Evolutionary conservation across 2,797 vertebrate genomes (phyloP), one percentile per base, ranked within the genome.

Genomic region (Neomorphus geoffroyi): DNA sequence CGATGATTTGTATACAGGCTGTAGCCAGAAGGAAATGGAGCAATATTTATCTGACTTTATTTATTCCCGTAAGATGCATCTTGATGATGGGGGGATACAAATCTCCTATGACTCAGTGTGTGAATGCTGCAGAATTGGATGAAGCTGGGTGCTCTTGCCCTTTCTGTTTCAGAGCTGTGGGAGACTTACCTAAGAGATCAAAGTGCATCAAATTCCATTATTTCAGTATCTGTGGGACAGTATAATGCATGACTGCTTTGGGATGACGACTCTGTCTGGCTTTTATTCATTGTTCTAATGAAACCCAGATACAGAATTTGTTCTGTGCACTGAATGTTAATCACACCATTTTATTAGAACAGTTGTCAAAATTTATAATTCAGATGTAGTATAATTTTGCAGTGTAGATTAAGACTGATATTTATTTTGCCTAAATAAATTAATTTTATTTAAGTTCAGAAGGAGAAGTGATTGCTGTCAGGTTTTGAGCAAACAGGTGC

Each of bases 211-310:
- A 69, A 94, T 65, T 74, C 84, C 69, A 95, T 96, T 96, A 93
- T 96, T 91, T 65, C 51, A 37, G 58, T 91, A 80, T 93, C 93
- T 93, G 1, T 30, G 75, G 93, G 91, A 74, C 91, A 88, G 71
- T 65, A 75, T 91, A 95, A 95, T 69, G 91, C 91, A 90, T 93
- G 93, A 91, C 88, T 95, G 19, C 78, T 72, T 82, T 32, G 88
- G 83, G 92, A 72, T 2, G 27, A 39, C 94, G 93, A 86, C 80
- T 27, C 16, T 84, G 88, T 88, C 93, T 93, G 92, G 79, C 88
- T 95, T 86, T 22, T 84, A 88, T 88, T 95, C 88, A 80, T 94
- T 79, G 33, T 28, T 82, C 50, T 96, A 92, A 96, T 96, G 95
- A 96, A 95, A 91, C 57, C 69, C 93, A 96, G 95, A 92, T 65